Evolutionary conservation across 2,888 invertebrate species (phyloP), one percentile per base, ranked within the genome.

Genomic region (Empis livida): DNA sequence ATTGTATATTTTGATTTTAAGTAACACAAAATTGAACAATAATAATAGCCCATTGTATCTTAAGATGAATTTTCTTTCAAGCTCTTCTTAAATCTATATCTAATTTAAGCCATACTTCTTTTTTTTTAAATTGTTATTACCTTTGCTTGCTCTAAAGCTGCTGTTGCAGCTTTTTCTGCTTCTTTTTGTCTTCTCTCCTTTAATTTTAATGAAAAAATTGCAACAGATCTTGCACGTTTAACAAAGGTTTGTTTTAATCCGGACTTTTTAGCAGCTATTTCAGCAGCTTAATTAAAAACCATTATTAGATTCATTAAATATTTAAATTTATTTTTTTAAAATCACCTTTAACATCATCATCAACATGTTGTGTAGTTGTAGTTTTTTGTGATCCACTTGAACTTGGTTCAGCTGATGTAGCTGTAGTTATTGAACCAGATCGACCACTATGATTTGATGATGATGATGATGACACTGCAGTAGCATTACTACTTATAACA

Each of bases 141-240:
- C 62, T 68, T 68, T 48, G 74, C 74, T 57, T 74, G 72, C 58
- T 74, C 73, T 53, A 75, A 73, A 20, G 74, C 74, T 50, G 77
- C 79, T 49, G 77, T 77, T 27, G 80, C 79, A 49, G 80, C 81
- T 46, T 73, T 69, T 51, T 80, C 80, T 0, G 87, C 87, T 60
- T 88, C 88, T 30, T 85, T 71, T 47, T 87, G 87, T 46, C 85
- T 73, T n/a, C 83, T 73, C 58, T 82, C 82, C 58, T 82, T 82
- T 52, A 89, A 69, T 48, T 88, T 88, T 44, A 89, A 69, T 6
- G 88, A 88, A 69, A 89, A 89, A 61, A 89, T 86, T 6, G 88
- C 88, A 40, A 89, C 88, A 0, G 87, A 87, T 13, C 88, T 75
- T 8, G 89, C 88, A 44, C 88, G 77, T 65, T 89, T 89, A 68